A percentile compares a stretch with the other conserved stretches of the same genome.
phyloP scores from a whole-genome alignment of 2,888 invertebrate genomes.

The Napeogenes inachia region DNA sequence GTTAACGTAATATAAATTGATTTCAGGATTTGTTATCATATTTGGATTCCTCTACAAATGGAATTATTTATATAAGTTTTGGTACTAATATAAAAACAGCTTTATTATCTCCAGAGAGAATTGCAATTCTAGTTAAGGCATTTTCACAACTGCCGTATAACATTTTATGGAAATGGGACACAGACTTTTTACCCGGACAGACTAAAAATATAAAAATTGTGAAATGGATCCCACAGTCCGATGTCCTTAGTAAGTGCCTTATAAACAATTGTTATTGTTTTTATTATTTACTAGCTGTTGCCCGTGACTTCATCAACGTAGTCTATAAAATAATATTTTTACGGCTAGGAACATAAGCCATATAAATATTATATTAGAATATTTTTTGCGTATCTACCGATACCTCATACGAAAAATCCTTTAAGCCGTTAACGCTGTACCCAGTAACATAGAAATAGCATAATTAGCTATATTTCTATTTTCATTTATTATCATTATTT shows the following conservation, averaged over 20 bases:
- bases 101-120: slow-evolving; percentile 37
- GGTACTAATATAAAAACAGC: slow-evolving; percentile 48
- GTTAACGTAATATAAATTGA: neutral
- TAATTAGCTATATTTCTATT: too few relatives aligned
- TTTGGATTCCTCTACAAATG: slow-evolving; percentile 44
- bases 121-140: slow-evolving; percentile 42
- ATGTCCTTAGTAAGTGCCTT: slow-evolving; percentile 42
- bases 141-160: slow-evolving; percentile 50
- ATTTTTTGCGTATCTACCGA: too few relatives aligned
- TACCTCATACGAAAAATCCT: too few relatives aligned
- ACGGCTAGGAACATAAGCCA: too few relatives aligned
- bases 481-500: too few relatives aligned
- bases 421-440: too few relatives aligned
- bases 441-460: too few relatives aligned
- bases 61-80: slow-evolving; percentile 53
- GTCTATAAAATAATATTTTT: too few relatives aligned
- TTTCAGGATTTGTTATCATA: slow-evolving; percentile 45
- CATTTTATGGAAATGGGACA: slow-evolving; percentile 58
- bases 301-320: neutral
- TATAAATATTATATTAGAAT: too few relatives aligned
- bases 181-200: slow-evolving; percentile 33
- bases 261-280: neutral
- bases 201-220: slow-evolving; percentile 28
- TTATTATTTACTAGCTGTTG: neutral
- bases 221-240: slow-evolving; percentile 40